Evolutionary conservation across 2,797 vertebrate species (phyloP).

Genomic region (Ceryle rudis): DNA sequence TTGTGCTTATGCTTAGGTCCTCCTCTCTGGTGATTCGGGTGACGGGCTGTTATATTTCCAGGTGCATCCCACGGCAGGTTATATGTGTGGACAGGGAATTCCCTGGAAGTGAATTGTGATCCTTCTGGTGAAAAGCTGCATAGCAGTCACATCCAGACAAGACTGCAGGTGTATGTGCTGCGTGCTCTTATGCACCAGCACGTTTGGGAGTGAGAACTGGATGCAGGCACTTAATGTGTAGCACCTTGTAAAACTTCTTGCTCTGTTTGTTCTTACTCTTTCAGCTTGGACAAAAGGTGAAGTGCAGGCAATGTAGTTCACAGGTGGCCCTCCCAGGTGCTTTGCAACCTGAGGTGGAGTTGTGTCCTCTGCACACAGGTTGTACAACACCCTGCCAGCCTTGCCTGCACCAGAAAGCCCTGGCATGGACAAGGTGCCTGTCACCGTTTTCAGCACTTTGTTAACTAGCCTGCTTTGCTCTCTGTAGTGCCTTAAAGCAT

Average conservation of each 20-base stretch:
- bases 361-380: not conserved
- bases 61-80: not conserved
- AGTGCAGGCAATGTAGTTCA: not conserved
- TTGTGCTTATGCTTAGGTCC: not conserved
- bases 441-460: not conserved
- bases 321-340: not conserved
- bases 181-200: rapidly evolving
- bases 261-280: not conserved
- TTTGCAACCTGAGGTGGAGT: not conserved
- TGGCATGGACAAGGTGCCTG: not conserved
- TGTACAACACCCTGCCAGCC: not conserved
- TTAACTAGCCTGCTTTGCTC: not conserved
- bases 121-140: not conserved
- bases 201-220: not conserved
- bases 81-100: not conserved
- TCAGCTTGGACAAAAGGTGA: not conserved
- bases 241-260: not conserved
- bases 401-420: not conserved
- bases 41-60: not conserved
- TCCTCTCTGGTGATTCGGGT: not conserved
- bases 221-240: not conserved
- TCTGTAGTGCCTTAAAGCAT: rapidly evolving
- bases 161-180: not conserved
- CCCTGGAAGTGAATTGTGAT: not conserved
- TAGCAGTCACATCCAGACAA: rapidly evolving